Evolutionary conservation across 2,888 invertebrate species (phyloP).

Genomic region (Lycocerus yunnanus): DNA sequence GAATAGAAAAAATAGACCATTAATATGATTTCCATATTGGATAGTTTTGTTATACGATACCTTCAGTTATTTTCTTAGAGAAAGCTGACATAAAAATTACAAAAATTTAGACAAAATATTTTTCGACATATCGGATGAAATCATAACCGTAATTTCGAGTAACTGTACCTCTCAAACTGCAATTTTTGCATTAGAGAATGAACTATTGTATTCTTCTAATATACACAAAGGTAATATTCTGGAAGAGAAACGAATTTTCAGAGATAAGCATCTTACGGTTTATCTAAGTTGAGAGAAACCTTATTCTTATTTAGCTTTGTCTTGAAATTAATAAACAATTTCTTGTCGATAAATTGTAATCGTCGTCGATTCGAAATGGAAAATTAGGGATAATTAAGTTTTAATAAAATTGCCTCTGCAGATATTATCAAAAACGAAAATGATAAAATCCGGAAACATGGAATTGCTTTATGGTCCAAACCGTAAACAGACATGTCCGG

Average conservation of each 20-base stretch:
- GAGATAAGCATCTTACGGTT: background rate
- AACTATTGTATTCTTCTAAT: background rate
- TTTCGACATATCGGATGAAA: no score
- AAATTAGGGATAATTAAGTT: slow-evolving; percentile 1
- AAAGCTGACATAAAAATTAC: background rate
- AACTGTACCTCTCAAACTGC: background rate
- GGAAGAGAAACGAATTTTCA: background rate
- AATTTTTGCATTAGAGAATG: background rate
- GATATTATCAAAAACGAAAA: slow-evolving; percentile 49
- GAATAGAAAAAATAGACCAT: background rate
- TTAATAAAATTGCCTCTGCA: slow-evolving; percentile 11
- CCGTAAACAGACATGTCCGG: slow-evolving; percentile 54
- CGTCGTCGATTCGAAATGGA: background rate
- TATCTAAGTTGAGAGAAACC: background rate
- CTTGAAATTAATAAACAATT: background rate
- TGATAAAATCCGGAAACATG: slow-evolving; percentile 55
- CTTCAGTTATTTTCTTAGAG: background rate
- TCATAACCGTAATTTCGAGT: background rate
- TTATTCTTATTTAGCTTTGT: background rate
- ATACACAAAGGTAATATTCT: background rate
- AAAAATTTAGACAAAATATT: no score
- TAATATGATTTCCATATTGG: background rate
- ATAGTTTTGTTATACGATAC: background rate
- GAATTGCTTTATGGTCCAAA: slow-evolving; percentile 55
- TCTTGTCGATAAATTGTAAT: background rate